Conservation (phyloP, 2,113 vertebrate genomes). For the Orthonyx spaldingii region DNA sequence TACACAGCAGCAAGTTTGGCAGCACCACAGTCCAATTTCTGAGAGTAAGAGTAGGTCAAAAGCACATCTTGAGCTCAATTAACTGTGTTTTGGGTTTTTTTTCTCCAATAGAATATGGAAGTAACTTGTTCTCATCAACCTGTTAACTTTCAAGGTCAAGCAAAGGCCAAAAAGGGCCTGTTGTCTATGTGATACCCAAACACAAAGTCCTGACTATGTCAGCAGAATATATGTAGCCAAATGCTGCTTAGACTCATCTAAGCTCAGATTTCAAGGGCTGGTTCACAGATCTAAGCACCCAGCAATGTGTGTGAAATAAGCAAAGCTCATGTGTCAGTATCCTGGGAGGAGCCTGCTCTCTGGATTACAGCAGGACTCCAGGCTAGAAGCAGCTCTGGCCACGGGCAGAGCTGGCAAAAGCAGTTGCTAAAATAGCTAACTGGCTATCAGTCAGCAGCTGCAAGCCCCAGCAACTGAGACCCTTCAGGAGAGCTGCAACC, state of each 20-base stretch:
- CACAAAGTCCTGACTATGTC: conserved; percentile 40
- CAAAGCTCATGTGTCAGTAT: conserved; percentile 48
- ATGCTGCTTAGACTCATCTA: conserved; percentile 17
- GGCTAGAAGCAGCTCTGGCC: background rate
- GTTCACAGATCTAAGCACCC: conserved; percentile 34
- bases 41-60: background rate
- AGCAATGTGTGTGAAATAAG: conserved; percentile 31
- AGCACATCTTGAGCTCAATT: background rate
- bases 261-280: conserved; percentile 57
- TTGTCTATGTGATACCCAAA: conserved; percentile 56
- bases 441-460: conserved; percentile 12
- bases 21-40: background rate
- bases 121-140: background rate
- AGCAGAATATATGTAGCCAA: conserved; percentile 48
- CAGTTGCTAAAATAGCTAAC: conserved; percentile 37
- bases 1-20: background rate
- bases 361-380: background rate
- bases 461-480: background rate
- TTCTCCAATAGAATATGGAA: background rate
- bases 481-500: background rate
- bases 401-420: background rate
- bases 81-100: background rate
- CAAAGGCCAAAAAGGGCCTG: conserved; percentile 25
- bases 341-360: background rate
- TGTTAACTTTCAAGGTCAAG: conserved; percentile 56